Conservation (phyloP, 2,888 invertebrate species). For the Cordilura impudica region DNA sequence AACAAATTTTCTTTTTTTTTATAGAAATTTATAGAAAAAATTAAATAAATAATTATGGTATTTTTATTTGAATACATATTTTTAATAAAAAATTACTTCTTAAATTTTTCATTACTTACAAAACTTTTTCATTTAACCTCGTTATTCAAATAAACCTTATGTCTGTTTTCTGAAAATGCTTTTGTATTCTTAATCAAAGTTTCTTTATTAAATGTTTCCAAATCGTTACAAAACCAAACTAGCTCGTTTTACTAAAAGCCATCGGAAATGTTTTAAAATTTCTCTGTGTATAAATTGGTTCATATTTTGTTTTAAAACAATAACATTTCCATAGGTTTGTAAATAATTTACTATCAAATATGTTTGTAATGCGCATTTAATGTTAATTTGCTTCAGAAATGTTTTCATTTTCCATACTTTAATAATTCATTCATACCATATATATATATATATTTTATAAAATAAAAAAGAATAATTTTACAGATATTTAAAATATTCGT, state of each 20-base stretch:
- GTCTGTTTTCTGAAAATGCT: background rate
- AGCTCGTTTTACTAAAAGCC: background rate
- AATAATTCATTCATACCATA: too few relatives aligned
- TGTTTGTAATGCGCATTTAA: slow-evolving; percentile 14
- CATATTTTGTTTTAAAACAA: background rate
- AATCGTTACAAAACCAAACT: background rate
- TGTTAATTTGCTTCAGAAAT: slow-evolving; percentile 32
- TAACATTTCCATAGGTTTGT: slow-evolving; percentile 12
- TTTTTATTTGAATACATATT: too few relatives aligned
- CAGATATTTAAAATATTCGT: slow-evolving; percentile 41
- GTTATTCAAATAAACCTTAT: background rate
- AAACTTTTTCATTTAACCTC: too few relatives aligned
- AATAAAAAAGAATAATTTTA: slow-evolving; percentile 22
- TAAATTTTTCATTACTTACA: too few relatives aligned
- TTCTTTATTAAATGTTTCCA: background rate
- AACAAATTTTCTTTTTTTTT: too few relatives aligned
- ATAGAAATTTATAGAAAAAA: too few relatives aligned
- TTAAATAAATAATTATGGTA: too few relatives aligned
- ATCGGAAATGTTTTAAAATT: slow-evolving; percentile 4
- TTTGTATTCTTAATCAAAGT: background rate
- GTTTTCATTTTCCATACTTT: slow-evolving; percentile 22
- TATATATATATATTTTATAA: slow-evolving; percentile 10
- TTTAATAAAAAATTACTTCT: too few relatives aligned
- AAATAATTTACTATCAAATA: too few relatives aligned
- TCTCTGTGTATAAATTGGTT: too few relatives aligned